Percentiles rank a stretch among this genome's conserved stretches.
These are phyloP conservation scores for Phalacrocorax aristotelis DNA, from an alignment of 2,113 vertebrate genomes.

Conservation along the genomic window DNA sequence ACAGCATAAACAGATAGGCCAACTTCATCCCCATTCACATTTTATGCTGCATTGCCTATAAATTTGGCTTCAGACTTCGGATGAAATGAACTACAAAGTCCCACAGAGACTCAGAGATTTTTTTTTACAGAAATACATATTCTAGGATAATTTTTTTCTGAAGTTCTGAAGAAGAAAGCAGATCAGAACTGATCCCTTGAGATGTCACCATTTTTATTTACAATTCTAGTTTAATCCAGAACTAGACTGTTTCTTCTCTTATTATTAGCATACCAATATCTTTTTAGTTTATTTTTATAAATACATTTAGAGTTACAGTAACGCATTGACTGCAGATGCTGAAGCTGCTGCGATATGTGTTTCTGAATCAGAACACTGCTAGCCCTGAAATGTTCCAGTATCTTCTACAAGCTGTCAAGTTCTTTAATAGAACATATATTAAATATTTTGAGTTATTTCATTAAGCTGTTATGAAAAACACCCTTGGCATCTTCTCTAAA, in stretches of 20 bases:
- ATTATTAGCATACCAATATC: background rate
- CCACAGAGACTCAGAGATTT: background rate
- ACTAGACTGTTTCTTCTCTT: background rate
- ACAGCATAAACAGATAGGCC: background rate
- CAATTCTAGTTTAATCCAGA: background rate
- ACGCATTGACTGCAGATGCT: background rate
- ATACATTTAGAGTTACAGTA: conserved; percentile 12
- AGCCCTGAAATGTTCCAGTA: conserved; percentile 27
- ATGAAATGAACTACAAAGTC: background rate
- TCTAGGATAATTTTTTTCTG: background rate
- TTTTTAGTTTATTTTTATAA: conserved; percentile 52
- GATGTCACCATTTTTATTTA: background rate
- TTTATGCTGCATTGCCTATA: background rate
- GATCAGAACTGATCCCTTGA: background rate
- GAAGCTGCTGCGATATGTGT: conserved; percentile 20
- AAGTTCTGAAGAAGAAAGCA: background rate
- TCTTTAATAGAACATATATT: background rate
- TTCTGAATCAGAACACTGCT: conserved; percentile 40
- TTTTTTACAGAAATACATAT: background rate
- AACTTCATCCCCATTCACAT: background rate
- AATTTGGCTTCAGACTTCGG: background rate
- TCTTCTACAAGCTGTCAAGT: background rate
- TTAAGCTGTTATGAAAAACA: background rate
- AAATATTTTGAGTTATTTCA: conserved; percentile 8
- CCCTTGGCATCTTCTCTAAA: background rate